Evolutionary conservation across 1,140 invertebrate genomes (phyloP).

Genomic region (Leptinotarsa texana): DNA sequence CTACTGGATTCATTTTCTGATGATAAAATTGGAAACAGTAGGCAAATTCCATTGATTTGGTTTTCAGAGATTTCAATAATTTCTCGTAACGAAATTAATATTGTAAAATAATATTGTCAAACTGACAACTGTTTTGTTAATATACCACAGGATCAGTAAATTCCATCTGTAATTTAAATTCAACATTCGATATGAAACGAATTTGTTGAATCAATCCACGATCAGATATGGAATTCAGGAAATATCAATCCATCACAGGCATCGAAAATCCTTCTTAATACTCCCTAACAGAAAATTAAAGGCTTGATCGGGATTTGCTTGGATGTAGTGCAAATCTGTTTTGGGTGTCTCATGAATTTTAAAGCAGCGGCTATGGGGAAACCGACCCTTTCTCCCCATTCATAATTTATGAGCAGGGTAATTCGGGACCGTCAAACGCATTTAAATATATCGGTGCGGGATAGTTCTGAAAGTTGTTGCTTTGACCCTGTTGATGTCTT

Average conservation of each 20-base stretch:
- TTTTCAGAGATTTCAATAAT: no score
- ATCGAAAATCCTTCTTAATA: neutral
- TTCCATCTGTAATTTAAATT: no score
- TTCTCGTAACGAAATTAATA: no score
- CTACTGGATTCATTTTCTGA: no score
- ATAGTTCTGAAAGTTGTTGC: neutral
- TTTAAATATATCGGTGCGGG: conserved; percentile 3
- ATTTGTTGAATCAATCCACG: no score
- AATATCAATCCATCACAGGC: neutral
- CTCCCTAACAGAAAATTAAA: neutral
- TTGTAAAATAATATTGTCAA: no score
- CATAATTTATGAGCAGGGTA: conserved; percentile 13
- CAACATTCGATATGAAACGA: no score
- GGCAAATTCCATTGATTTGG: no score
- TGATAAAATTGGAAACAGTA: no score
- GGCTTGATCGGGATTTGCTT: conserved; percentile 1
- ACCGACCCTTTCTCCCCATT: neutral
- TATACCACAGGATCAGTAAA: no score
- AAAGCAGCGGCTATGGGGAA: neutral
- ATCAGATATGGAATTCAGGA: neutral
- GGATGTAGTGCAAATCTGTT: conserved; percentile 16
- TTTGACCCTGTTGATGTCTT: neutral
- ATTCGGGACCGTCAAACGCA: neutral
- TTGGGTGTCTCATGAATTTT: conserved; percentile 17
- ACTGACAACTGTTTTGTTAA: no score